Evolutionary conservation across 2,113 vertebrate species (phyloP).

Genomic region (Etheostoma cragini): DNA sequence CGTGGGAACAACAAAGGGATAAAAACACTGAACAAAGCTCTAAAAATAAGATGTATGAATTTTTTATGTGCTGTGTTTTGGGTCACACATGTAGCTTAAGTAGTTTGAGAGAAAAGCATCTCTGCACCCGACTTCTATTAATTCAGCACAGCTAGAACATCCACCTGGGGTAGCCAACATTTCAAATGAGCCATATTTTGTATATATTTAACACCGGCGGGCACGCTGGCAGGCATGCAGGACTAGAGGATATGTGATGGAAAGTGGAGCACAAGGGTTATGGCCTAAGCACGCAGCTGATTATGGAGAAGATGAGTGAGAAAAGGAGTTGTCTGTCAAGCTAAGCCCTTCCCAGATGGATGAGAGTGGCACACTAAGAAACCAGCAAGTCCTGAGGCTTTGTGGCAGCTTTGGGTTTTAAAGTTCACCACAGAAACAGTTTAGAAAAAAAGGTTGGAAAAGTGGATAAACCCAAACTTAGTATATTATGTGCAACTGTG

Average conservation of each 20-base stretch:
- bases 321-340: slow-evolving; percentile 61
- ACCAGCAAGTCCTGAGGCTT: slow-evolving; percentile 51
- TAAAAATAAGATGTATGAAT: slow-evolving; percentile 59
- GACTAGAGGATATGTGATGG: slow-evolving; percentile 42
- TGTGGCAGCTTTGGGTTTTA: slow-evolving; percentile 48
- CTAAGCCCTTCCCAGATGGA: slow-evolving; percentile 64
- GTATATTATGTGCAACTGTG: slow-evolving; percentile 18
- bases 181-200: slow-evolving; percentile 67
- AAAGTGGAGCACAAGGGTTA: slow-evolving; percentile 63
- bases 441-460: slow-evolving; percentile 25
- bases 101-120: slow-evolving; percentile 19
- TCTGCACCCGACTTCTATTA: slow-evolving; percentile 24
- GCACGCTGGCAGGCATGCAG: slow-evolving; percentile 52
- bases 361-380: slow-evolving; percentile 29
- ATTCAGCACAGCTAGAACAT: slow-evolving; percentile 56
- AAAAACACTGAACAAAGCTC: slow-evolving; percentile 26
- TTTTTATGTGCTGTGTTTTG: slow-evolving; percentile 56
- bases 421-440: slow-evolving; percentile 31
- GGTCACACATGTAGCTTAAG: slow-evolving; percentile 46
- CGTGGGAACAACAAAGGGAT: slow-evolving; percentile 56
- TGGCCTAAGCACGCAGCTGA: slow-evolving; percentile 68
- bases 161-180: slow-evolving; percentile 65
- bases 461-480: slow-evolving; percentile 4
- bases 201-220: slow-evolving; percentile 66
- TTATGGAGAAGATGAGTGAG: slow-evolving; percentile 55